Conservation (phyloP, 2,888 invertebrate species). For the Trilocha varians region DNA sequence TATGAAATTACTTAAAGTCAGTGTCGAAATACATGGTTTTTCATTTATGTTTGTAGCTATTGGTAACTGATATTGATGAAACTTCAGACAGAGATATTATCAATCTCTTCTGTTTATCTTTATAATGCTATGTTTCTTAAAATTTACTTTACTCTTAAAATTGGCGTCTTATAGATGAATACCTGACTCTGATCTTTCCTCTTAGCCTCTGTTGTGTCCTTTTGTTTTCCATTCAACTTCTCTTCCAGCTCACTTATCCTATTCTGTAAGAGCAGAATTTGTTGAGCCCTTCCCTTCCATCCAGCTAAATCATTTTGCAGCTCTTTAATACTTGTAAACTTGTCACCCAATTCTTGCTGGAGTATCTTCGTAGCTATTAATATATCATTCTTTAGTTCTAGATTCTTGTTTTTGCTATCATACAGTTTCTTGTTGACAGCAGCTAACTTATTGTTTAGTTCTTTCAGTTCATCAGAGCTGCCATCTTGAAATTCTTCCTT, state of each 20-base stretch:
- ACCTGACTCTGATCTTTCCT: conserved; percentile 48
- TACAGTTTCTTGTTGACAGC: conserved; percentile 75
- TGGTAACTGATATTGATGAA: too few relatives aligned
- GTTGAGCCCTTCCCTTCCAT: conserved; percentile 86
- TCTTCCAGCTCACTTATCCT: conserved; percentile 78
- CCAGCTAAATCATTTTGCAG: conserved; percentile 72
- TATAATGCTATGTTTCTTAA: too few relatives aligned
- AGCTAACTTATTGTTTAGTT: conserved; percentile 74
- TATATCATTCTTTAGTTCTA: conserved; percentile 80
- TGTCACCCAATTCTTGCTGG: conserved; percentile 83
- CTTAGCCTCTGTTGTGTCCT: conserved; percentile 35
- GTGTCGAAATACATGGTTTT: too few relatives aligned
- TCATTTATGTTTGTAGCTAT: too few relatives aligned
- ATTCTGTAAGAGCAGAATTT: conserved; percentile 79
- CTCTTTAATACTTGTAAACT: conserved; percentile 75
- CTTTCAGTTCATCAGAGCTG: conserved; percentile 68
- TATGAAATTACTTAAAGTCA: conserved; percentile 1
- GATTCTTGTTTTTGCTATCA: conserved; percentile 79
- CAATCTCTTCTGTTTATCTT: too few relatives aligned
- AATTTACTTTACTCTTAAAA: too few relatives aligned
- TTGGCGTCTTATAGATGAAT: too few relatives aligned
- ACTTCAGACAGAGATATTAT: too few relatives aligned
- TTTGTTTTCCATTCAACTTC: conserved; percentile 66
- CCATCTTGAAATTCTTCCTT: conserved; percentile 59
- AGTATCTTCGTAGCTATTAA: conserved; percentile 81